Conservation (phyloP, 1,140 invertebrate species). For the Drosophila nigrodunni region DNA sequence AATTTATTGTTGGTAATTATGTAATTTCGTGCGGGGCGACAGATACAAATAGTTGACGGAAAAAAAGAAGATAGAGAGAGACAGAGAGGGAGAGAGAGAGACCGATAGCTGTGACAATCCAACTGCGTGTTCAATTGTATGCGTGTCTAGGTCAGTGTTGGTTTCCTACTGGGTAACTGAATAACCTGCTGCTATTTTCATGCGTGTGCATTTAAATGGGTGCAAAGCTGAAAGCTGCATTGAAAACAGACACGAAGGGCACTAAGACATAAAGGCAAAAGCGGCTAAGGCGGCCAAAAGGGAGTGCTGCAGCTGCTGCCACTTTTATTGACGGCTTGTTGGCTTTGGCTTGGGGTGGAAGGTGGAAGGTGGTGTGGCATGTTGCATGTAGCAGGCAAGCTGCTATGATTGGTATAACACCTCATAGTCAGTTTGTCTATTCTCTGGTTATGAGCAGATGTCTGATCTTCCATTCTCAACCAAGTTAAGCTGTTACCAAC, state of each 20-base stretch:
- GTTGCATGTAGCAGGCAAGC: conserved; percentile 39
- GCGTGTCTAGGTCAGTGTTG: conserved; percentile 53
- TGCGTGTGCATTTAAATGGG: conserved; percentile 51
- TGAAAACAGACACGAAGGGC: conserved; percentile 13
- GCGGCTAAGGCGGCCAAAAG: background rate
- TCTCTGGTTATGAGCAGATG: background rate
- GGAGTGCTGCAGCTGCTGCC: conserved; percentile 23
- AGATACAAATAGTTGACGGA: conserved; percentile 27
- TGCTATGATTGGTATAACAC: conserved; percentile 15
- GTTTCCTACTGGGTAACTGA: background rate
- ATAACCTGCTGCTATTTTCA: conserved; percentile 3
- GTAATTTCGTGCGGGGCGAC: conserved; percentile 61
- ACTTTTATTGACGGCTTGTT: conserved; percentile 59
- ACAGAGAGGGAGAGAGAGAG: background rate
- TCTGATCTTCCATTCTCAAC: conserved; percentile 1
- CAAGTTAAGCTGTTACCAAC: conserved; percentile 9
- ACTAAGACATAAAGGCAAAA: background rate
- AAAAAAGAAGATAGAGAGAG: conserved; percentile 10
- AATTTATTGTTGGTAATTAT: conserved; percentile 79
- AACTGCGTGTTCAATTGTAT: conserved; percentile 30
- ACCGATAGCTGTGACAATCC: conserved; percentile 22
- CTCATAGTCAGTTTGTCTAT: conserved; percentile 9
- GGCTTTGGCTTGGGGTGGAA: conserved; percentile 24
- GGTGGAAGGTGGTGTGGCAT: background rate
- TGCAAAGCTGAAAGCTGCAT: conserved; percentile 16